Evolutionary conservation across 2,888 invertebrate species (phyloP).

Genomic region (Orthonychiurus folsomi): DNA sequence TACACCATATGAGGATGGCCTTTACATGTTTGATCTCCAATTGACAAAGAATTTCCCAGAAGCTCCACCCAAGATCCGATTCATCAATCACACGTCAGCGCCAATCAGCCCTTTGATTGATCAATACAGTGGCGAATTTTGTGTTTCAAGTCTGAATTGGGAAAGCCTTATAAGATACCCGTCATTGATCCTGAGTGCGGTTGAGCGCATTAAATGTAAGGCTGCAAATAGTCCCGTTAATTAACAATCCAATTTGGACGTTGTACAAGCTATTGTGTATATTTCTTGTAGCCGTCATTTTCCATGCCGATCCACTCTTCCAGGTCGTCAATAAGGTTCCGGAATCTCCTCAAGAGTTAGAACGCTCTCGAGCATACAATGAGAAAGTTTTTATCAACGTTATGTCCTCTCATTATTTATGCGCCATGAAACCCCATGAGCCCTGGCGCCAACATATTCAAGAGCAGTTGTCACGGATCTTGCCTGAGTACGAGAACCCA

Average conservation of each 20-base stretch:
- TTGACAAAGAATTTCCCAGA: slow-evolving; percentile 83
- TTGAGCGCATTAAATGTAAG: too few relatives aligned
- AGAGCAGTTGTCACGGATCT: slow-evolving; percentile 20
- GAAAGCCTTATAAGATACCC: background rate
- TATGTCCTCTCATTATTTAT: slow-evolving; percentile 76
- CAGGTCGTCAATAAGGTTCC: slow-evolving; percentile 90
- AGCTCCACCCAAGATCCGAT: slow-evolving; percentile 81
- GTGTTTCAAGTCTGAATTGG: background rate
- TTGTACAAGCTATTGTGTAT: too few relatives aligned
- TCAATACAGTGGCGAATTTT: slow-evolving; percentile 43
- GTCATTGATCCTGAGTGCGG: background rate
- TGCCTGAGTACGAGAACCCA: slow-evolving; percentile 20
- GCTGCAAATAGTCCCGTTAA: too few relatives aligned
- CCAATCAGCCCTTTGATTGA: slow-evolving; percentile 82
- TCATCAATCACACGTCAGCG: slow-evolving; percentile 80
- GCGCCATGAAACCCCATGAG: slow-evolving; percentile 64
- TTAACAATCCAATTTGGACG: too few relatives aligned
- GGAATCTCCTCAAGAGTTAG: slow-evolving; percentile 76
- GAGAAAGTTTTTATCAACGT: slow-evolving; percentile 89
- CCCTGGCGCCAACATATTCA: slow-evolving; percentile 30
- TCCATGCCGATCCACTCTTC: slow-evolving; percentile 89
- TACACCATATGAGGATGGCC: slow-evolving; percentile 89
- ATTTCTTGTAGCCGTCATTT: slow-evolving; percentile 62
- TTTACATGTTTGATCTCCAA: slow-evolving; percentile 91
- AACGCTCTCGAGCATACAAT: slow-evolving; percentile 93